phyloP scores from a whole-genome alignment of 2,797 vertebrate genomes.

The Gymnoscopelus braueri region DNA sequence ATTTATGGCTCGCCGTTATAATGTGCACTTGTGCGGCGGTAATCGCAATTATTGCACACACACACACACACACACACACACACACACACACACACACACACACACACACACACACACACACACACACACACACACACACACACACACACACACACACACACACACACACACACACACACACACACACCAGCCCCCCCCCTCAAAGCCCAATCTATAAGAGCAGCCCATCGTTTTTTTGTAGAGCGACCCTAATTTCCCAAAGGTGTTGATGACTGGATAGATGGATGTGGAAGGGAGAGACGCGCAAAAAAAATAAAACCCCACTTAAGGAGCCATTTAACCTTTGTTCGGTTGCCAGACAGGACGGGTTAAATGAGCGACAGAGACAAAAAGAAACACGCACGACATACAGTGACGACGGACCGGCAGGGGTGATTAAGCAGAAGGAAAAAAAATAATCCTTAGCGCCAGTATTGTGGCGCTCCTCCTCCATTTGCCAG shows the following conservation, averaged over 20 bases:
- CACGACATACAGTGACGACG: background rate
- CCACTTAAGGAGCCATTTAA: conserved; percentile 65
- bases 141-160: too few relatives aligned
- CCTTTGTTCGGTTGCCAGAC: conserved; percentile 43
- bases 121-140: too few relatives aligned
- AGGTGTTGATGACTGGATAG: conserved; percentile 23
- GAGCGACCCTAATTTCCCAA: conserved; percentile 54
- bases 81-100: too few relatives aligned
- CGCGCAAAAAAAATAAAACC: conserved; percentile 27
- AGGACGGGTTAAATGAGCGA: conserved; percentile 39
- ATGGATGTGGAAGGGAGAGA: conserved; percentile 40
- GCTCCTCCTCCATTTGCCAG: conserved; percentile 26
- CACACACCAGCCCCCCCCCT: background rate
- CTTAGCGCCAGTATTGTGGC: conserved; percentile 30
- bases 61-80: too few relatives aligned
- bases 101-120: too few relatives aligned
- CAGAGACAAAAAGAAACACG: conserved; percentile 1
- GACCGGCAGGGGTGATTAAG: conserved; percentile 36
- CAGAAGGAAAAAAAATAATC: conserved; percentile 1
- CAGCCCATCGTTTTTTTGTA: conserved; percentile 20
- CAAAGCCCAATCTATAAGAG: conserved; percentile 26
- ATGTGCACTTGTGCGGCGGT: too few relatives aligned
- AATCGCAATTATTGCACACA: too few relatives aligned
- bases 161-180: too few relatives aligned
- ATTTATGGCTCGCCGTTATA: too few relatives aligned